Base-by-base conservation (phyloP, 2,113 vertebrate genomes). In the Galeopterus variegatus region DNA sequence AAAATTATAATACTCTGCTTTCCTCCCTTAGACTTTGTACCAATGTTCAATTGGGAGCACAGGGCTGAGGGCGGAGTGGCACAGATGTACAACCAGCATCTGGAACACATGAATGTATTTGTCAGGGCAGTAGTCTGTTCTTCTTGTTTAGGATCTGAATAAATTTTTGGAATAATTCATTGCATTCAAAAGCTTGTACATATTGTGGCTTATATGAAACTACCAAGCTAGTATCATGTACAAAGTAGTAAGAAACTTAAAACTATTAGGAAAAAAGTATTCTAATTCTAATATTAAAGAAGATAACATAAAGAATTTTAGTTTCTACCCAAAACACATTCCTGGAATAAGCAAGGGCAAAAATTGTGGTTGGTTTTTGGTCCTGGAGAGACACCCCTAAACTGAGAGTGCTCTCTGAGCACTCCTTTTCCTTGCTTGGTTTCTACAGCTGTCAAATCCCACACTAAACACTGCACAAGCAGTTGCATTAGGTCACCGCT, bases 261-360 rank as follows among this genome's bases (percentile, higher is more conserved):
- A 88, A 92, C 31, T 65, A 70, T 48, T 70, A 2, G 41, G 48
- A 36, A 33, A 52, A 90, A 86, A 91, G 8, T 75, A 65, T 70
- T 81, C n/a, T 41, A 90, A 41, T 24, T 81, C n/a, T 79, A 83
- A 56, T 56, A 88, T 69, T 93, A 75, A 90, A 70, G 60, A 81
- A 24, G 72, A 56, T 54, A 86, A 56, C 14, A 28, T 45, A 52
- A 54, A 21, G 41, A 80, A 56, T 69, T 72, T 65, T 50, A n/a
- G 8, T 62, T n/a, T 88, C 52, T 88, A 23, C 33, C 41, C 15
- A 19, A 83, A 96, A 70, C 19, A 81, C n/a, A 23, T 50, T 73
- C n/a, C n/a, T 82, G 6, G 31, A 6, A 24, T 65, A 73, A 73
- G 56, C 54, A 56, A 67, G 80, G 70, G 10, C 67, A 70, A 58